Evolutionary conservation across 1,140 invertebrate species (phyloP), one percentile per base, ranked within the genome.

Genomic region (Drosophila sulfurigaster): DNA sequence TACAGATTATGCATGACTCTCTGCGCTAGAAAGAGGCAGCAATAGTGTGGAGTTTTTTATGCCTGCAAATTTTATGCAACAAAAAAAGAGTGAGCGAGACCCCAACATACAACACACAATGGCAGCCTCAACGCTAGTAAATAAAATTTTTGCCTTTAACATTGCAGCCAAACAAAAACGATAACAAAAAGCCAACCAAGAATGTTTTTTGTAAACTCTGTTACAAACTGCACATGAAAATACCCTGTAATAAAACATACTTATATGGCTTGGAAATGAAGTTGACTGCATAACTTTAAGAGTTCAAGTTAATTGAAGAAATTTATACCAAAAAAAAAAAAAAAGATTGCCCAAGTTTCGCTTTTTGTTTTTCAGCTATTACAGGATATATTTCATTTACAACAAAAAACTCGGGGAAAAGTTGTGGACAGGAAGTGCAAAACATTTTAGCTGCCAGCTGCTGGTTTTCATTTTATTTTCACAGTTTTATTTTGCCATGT

Each of bases 51-150:
- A 13, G 5, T 32, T 15, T 15, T 52, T 73, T 71, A 51, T 57
- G 43, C 11, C 43, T 75, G 67, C 74, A 81, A 78, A 87, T 80
- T 88, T 83, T 80, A 89, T 83, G 74, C 85, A 80, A 70, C 79
- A 82, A 46, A 41, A 78, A 65, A 63, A 69, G 56, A 52, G 41
- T 15, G 13, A 16, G 6, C 6, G 35, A 11, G 20, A 51, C 38
- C 45, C 28, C 20, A 46, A 62, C 30, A 32, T 7, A 32, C 30
- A 25, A 32, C 30, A 32, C 57, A 75, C 49, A 51, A 28, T 66
- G 54, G 13, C 58, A 35, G 58, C 41, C 64, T 54, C 62, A 73
- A 51, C 77, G 73, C 69, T 70, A 79, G 82, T 88, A 82, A 87
- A 86, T 86, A 86, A 79, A 79, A 87, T 88, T 71, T 78, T 79